These are phyloP conservation scores for Procavia capensis DNA, from an alignment of 2,113 vertebrate species.

Conservation along the genomic window DNA sequence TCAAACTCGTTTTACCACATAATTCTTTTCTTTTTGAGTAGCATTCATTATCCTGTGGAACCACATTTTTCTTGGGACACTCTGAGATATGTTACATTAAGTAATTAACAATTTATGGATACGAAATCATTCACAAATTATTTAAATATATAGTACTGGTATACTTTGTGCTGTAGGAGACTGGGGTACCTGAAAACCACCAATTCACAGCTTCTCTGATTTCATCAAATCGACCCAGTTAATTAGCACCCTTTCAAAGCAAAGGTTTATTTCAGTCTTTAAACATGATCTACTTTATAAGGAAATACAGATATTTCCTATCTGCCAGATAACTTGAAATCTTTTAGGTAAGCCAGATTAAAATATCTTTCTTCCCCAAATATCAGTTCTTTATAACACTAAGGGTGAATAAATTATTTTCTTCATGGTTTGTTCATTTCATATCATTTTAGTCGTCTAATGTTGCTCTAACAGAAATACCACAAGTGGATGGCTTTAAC, in stretches of 20 bases:
- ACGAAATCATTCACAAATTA: not conserved
- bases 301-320: not conserved
- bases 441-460: too few relatives aligned
- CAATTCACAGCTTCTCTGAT: not conserved
- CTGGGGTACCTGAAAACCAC: not conserved
- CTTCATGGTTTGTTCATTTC: not conserved
- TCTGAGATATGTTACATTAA: not conserved
- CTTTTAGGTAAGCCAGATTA: not conserved
- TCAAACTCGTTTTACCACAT: slow-evolving; percentile 21
- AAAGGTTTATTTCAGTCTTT: not conserved
- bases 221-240: not conserved
- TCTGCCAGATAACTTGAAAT: not conserved
- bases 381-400: not conserved
- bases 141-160: not conserved
- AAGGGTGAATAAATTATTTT: not conserved
- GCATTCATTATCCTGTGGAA: not conserved
- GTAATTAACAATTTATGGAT: not conserved
- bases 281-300: not conserved
- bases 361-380: not conserved
- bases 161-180: not conserved
- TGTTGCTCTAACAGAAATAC: too few relatives aligned
- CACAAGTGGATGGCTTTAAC: too few relatives aligned
- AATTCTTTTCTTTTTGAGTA: not conserved
- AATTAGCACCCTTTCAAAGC: not conserved
- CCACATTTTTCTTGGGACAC: not conserved